These are phyloP conservation scores for Eurypyga helias DNA, from an alignment of 2,113 vertebrate species.

Conservation along the genomic window DNA sequence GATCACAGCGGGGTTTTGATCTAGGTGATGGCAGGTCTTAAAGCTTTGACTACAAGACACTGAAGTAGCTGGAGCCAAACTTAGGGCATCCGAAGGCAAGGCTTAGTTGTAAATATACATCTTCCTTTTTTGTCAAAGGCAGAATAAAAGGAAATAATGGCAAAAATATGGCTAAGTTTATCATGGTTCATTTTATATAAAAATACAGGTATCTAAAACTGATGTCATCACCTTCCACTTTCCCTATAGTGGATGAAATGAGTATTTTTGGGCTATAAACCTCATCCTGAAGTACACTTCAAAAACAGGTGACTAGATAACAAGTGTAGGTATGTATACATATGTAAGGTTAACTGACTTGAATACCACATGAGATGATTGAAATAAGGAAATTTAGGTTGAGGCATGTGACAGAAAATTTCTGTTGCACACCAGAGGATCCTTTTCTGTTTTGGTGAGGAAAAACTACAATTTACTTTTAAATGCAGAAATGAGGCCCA, in stretches of 20 bases:
- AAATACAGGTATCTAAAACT: neutral
- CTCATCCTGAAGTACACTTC: neutral
- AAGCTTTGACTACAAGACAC: neutral
- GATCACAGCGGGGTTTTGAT: neutral
- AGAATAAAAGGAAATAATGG: neutral
- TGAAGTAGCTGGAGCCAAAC: neutral
- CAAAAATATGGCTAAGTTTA: neutral
- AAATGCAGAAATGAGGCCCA: neutral
- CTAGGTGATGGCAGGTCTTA: neutral
- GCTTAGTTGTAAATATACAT: neutral
- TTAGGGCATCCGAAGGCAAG: neutral
- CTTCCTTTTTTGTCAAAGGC: neutral
- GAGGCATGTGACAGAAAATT: neutral
- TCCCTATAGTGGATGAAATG: neutral
- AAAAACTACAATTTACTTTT: neutral
- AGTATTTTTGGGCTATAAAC: neutral
- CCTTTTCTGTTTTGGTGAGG: neutral
- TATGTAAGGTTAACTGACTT: neutral
- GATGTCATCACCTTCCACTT: neutral
- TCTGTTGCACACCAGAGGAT: neutral
- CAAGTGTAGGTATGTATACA: neutral
- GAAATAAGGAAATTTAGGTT: neutral
- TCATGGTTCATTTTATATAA: neutral
- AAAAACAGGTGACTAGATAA: neutral
- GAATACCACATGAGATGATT: neutral